Evolutionary conservation across 2,797 vertebrate genomes (phyloP).

Genomic region (Neopelma chrysocephalum): DNA sequence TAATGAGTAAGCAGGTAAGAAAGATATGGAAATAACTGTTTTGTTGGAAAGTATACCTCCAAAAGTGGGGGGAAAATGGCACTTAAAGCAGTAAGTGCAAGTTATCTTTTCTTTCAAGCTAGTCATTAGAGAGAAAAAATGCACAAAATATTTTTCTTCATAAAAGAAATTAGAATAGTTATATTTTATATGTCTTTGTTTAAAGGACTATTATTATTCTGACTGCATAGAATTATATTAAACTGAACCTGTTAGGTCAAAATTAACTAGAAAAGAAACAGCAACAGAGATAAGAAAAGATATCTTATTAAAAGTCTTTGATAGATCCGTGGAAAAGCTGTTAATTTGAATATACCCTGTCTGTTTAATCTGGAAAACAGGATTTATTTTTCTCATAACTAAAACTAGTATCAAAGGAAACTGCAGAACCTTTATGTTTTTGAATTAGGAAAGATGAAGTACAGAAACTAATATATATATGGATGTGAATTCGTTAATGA

Average conservation of each 20-base stretch:
- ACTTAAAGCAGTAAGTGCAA: background rate
- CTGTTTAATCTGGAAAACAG: background rate
- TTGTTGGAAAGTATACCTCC: background rate
- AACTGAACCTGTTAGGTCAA: background rate
- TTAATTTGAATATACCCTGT: background rate
- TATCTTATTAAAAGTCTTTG: background rate
- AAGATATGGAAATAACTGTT: background rate
- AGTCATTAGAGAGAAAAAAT: fast-evolving
- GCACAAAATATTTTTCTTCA: background rate
- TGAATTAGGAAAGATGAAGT: background rate
- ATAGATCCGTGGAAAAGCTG: background rate
- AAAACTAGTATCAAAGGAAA: background rate
- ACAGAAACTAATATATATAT: background rate
- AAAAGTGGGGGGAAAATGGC: fast-evolving
- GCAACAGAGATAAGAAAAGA: background rate
- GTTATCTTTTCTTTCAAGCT: background rate
- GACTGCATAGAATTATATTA: background rate
- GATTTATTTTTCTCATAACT: background rate
- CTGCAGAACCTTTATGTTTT: background rate
- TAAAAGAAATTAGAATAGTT: background rate
- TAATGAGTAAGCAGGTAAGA: background rate
- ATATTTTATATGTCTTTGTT: background rate
- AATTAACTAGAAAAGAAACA: background rate
- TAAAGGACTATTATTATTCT: background rate
- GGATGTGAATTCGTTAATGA: background rate